Evolutionary conservation across 2,113 vertebrate species (phyloP).

Genomic region (Oenanthe oenanthe): DNA sequence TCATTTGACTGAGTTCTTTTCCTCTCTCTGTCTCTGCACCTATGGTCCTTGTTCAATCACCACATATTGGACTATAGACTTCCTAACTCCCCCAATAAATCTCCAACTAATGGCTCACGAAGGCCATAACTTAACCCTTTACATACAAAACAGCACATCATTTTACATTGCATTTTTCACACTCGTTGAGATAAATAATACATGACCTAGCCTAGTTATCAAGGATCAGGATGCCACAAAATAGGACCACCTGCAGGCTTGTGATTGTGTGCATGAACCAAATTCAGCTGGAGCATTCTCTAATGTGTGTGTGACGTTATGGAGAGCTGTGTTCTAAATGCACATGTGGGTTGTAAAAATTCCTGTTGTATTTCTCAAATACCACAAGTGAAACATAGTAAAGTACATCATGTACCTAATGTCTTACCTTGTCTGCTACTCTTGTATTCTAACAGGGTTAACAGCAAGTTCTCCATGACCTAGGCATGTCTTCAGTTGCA

Average conservation of each 20-base stretch:
- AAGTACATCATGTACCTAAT: background rate
- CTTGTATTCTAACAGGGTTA: background rate
- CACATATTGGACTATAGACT: constrained; percentile 81
- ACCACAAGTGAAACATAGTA: background rate
- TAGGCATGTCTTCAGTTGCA: background rate
- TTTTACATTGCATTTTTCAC: constrained; percentile 62
- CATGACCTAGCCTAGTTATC: constrained; percentile 36
- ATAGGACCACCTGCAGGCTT: constrained; percentile 16
- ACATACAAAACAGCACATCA: constrained; percentile 50
- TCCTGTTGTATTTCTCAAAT: constrained; percentile 9
- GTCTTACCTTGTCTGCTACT: background rate
- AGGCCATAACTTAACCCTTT: constrained; percentile 86
- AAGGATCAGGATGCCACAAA: constrained; percentile 19
- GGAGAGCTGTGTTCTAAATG: background rate
- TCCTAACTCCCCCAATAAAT: constrained; percentile 83
- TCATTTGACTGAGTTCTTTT: constrained; percentile 81
- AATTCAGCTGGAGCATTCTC: background rate
- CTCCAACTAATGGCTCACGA: constrained; percentile 80
- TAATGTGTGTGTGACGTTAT: background rate
- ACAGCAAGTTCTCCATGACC: background rate
- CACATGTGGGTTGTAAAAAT: background rate
- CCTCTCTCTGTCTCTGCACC: constrained; percentile 76
- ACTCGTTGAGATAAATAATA: constrained; percentile 65
- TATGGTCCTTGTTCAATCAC: constrained; percentile 79
- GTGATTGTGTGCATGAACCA: background rate